Base-by-base conservation (phyloP, 2,113 vertebrate genomes). In the Pelvicachromis taeniatus region DNA sequence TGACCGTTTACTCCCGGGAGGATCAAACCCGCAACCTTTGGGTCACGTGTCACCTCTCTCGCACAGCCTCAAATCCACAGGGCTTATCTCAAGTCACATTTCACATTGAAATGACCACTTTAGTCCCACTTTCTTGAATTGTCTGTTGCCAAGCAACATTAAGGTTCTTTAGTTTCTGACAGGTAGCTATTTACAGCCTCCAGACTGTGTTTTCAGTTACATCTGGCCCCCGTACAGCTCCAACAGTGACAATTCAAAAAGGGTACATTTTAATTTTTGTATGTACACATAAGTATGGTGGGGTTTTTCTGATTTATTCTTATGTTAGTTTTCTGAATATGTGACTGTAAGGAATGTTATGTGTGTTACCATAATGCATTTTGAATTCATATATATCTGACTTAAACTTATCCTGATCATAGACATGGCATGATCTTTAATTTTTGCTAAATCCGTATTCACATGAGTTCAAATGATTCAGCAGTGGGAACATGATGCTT, bases 61-160 rank as follows among this genome's bases (percentile, higher is more conserved):
- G 53, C 56, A 7, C 80, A 38, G 87, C 54, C 83, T 85, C 61
- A 78, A 31, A 85, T 77, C 81, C 92, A 48, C 54, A 1, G 10
- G 84, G 82, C 78, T 89, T 68, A 84, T 87, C 82, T 52, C 84
- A 73, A 81, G 82, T 81, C 84, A 33, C 80, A 80, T 80, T 88
- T 85, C 88, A 78, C 88, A 85, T 73, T 83, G 84, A 89, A 78
- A 63, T 38, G 89, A 86, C 88, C 89, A 23, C 82, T 84, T 21
- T 38, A 48, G 56, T 48, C 4, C 35, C 54, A 42, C 80, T 56
- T 87, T 48, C 78, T 55, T 4, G 31, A 40, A 70, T 82, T 48
- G 75, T 83, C 87, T 89, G 93, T 94, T 94, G 85, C 92, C 88
- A 91, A 48, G 92, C 92, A 92, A 92, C 91, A 82, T 84, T 85